Conservation (phyloP, 2,113 vertebrate species). For the Pyxicephalus adspersus region DNA sequence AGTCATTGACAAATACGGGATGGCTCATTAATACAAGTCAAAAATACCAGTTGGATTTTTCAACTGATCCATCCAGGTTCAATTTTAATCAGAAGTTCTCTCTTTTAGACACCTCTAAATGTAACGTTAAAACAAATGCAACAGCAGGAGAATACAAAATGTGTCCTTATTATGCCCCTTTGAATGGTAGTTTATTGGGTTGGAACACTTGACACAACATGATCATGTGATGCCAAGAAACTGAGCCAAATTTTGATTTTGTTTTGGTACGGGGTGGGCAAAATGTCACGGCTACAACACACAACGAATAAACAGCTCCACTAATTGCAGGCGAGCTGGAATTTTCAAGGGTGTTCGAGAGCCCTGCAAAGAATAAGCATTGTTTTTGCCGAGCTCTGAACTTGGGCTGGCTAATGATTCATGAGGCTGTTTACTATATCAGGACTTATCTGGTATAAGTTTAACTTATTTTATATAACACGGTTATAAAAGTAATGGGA, state of each 20-base stretch:
- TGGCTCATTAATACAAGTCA: too few species aligned
- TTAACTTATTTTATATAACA: slow-evolving; percentile 56
- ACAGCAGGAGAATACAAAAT: too few species aligned
- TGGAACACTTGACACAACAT: not conserved
- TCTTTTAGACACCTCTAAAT: too few species aligned
- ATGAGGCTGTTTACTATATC: slow-evolving; percentile 60
- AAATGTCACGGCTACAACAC: slow-evolving; percentile 57
- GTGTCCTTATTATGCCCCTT: too few species aligned
- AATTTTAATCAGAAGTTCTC: too few species aligned
- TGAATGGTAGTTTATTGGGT: not conserved
- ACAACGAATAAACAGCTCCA: slow-evolving; percentile 51
- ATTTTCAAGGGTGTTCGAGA: slow-evolving; percentile 60
- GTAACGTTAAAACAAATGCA: too few species aligned
- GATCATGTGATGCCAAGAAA: slow-evolving; percentile 57
- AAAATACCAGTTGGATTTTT: too few species aligned
- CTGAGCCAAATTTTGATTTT: slow-evolving; percentile 41
- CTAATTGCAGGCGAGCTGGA: slow-evolving; percentile 64
- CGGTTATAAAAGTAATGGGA: slow-evolving; percentile 58
- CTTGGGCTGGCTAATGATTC: slow-evolving; percentile 67
- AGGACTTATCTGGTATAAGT: slow-evolving; percentile 58
- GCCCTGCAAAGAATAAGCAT: slow-evolving; percentile 61
- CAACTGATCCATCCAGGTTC: too few species aligned
- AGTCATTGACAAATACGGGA: too few species aligned
- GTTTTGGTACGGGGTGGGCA: slow-evolving; percentile 57
- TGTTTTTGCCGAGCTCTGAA: slow-evolving; percentile 60